These are phyloP conservation scores for Amia ocellicauda DNA, from an alignment of 2,113 vertebrate species.

Conservation along the genomic window DNA sequence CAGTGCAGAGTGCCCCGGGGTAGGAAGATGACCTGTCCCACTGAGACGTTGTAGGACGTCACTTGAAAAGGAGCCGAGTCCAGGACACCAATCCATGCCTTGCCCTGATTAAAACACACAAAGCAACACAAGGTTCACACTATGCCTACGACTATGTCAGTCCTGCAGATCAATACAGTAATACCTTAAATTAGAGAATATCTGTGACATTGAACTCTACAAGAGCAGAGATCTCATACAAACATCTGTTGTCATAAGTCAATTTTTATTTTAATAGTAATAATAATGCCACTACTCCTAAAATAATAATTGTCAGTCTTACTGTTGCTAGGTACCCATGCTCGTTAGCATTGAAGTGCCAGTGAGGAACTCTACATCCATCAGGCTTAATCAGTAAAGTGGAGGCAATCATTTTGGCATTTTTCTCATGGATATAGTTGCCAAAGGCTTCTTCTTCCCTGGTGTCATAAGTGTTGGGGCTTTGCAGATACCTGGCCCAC, in stretches of 20 bases:
- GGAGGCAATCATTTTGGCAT: constrained; percentile 49
- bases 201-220: no score
- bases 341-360: constrained; percentile 64
- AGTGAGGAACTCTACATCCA: constrained; percentile 57
- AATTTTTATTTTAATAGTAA: fast-evolving
- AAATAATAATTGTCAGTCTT: background rate
- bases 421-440: constrained; percentile 46
- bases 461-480: constrained; percentile 36
- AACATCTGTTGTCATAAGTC: no score
- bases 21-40: constrained; percentile 61
- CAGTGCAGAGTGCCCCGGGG: constrained; percentile 57
- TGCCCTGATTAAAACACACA: constrained; percentile 33
- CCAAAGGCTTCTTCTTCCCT: constrained; percentile 54
- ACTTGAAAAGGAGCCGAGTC: constrained; percentile 34
- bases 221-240: no score
- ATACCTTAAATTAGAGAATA: no score
- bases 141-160: no score
- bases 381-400: constrained; percentile 51
- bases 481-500: constrained; percentile 53
- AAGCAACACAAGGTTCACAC: background rate
- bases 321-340: constrained; percentile 57
- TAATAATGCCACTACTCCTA: background rate
- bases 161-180: no score
- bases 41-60: constrained; percentile 50
- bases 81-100: constrained; percentile 55